Evolutionary conservation across 2,113 vertebrate genomes (phyloP), one percentile per base, ranked within the genome.

Genomic region (Mustela lutreola): DNA sequence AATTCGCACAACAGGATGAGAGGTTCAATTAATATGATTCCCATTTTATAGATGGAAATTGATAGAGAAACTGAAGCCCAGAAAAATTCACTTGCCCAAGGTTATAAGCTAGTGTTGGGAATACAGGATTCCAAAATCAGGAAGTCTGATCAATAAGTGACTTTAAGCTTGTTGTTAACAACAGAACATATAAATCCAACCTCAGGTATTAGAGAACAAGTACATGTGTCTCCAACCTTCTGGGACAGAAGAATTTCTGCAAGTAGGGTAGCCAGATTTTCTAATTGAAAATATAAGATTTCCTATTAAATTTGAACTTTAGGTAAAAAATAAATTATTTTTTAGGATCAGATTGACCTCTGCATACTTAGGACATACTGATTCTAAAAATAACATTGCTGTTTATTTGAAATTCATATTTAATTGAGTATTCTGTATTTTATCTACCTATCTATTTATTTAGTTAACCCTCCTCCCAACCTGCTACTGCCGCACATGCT

Each of bases 301-400:
- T 45, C 26, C 87, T 24, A 21, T 63, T 63, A 39, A 83, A 73
- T 95, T 48, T 83, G 11, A 95, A 93, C 58, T 87, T 91, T 53
- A 88, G 4, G 21, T 93, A 73, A 94, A 82, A 12, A 76, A 78
- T 4, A 42, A 71, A 36, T 73, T 45, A 9, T 31, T 28, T 39
- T 73, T 80, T 76, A 62, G 33, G 60, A 31, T 65, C 79, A 91
- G 5, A 53, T 28, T n/a, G 11, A 26, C 14, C 11, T 36, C 11
- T 50, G 24, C 10, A 81, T 48, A 70, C 63, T 60, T 96, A 42
- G n/a, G 11, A 31, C 31, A 48, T 58, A 73, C 0, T 42, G 81
- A 63, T 75, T 11, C 24, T 78, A 1, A 33, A 94, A 42, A 86
- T 67, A 67, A 67, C 63, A 67, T 19, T 70, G 3, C 31, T 50